Evolutionary conservation across 2,113 vertebrate species (phyloP).

Genomic region (Columba janthina): DNA sequence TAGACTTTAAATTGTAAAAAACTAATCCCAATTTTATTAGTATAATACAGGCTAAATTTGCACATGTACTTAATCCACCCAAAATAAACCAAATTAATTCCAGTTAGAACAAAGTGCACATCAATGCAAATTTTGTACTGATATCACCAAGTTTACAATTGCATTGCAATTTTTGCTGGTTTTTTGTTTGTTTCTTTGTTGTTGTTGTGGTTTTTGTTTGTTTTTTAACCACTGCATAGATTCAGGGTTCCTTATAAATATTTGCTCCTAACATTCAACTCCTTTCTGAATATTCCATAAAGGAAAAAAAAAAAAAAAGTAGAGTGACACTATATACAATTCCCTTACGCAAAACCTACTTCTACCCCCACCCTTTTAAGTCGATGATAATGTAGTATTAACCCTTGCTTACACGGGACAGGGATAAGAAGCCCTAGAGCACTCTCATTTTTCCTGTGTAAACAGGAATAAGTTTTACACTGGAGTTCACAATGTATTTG

Average conservation of each 20-base stretch:
- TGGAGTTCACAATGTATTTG: not conserved
- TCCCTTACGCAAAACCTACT: not conserved
- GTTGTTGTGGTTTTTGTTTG: too few relatives aligned
- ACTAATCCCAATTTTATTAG: not conserved
- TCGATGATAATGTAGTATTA: not conserved
- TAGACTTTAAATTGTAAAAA: not conserved
- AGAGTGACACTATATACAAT: fast-evolving
- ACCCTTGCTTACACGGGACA: not conserved
- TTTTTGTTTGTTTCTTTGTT: not conserved
- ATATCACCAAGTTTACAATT: not conserved
- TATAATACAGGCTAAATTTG: not conserved
- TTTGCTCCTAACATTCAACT: not conserved
- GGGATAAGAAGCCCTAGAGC: not conserved
- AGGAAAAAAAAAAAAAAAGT: not conserved
- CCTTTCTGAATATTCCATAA: not conserved
- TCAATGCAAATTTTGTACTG: not conserved
- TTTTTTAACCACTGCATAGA: not conserved
- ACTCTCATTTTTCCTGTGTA: not conserved
- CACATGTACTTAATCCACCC: not conserved
- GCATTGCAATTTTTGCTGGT: not conserved
- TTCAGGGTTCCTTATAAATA: not conserved
- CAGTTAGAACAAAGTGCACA: not conserved
- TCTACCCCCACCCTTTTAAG: not conserved
- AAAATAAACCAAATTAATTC: not conserved
- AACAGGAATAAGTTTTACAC: not conserved